phyloP scores from a whole-genome alignment of 2,888 invertebrate species.

The Coremacera marginata region DNA sequence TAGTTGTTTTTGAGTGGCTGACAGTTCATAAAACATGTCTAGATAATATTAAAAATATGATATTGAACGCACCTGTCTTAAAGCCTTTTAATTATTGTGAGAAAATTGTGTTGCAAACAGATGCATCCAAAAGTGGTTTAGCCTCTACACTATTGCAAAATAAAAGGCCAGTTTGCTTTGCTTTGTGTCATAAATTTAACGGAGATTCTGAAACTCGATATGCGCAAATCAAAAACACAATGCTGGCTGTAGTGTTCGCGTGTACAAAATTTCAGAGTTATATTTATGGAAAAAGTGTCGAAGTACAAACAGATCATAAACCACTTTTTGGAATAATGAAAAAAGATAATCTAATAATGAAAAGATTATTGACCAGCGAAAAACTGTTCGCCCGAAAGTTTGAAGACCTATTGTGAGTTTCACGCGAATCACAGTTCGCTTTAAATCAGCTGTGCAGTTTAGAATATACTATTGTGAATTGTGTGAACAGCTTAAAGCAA shows the following conservation, averaged over 20 bases:
- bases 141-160: conserved; percentile 44
- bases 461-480: no score
- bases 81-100: conserved; percentile 33
- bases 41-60: conserved; percentile 39
- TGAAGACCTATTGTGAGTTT: no score
- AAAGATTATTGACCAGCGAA: no score
- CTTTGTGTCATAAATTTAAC: conserved; percentile 50
- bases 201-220: conserved; percentile 49
- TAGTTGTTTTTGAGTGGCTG: conserved; percentile 42
- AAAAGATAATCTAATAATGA: no score
- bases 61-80: conserved; percentile 42
- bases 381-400: no score
- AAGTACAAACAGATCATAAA: conserved; percentile 44
- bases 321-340: conserved; percentile 37
- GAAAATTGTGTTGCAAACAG: conserved; percentile 39
- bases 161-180: conserved; percentile 44
- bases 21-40: conserved; percentile 38
- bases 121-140: conserved; percentile 47
- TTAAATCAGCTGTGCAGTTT: no score
- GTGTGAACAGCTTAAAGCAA: no score
- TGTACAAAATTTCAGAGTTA: conserved; percentile 49
- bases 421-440: no score
- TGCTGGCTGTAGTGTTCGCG: conserved; percentile 49
- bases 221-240: conserved; percentile 53
- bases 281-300: conserved; percentile 47